These are phyloP conservation scores for Achlya flavicornis DNA, from an alignment of 2,888 invertebrate genomes.

Conservation along the genomic window DNA sequence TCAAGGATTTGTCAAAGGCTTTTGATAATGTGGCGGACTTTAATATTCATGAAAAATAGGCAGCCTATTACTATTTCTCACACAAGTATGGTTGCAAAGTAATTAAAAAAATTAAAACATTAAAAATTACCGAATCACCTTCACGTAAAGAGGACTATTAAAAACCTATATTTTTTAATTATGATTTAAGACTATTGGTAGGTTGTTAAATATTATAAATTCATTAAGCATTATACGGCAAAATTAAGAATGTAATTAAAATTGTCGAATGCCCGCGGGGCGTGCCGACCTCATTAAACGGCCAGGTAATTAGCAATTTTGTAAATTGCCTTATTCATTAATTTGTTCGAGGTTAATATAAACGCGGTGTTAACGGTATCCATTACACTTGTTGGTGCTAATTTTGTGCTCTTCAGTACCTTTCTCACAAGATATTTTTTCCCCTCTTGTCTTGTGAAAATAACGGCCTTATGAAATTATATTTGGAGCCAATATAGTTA, in stretches of 20 bases:
- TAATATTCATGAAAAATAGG: neutral
- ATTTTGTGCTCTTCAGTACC: conserved; percentile 22
- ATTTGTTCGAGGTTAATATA: conserved; percentile 59
- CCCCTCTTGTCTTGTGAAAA: neutral
- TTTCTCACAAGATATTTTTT: neutral
- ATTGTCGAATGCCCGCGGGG: conserved; percentile 52
- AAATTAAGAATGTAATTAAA: conserved; percentile 76
- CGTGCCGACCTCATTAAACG: conserved; percentile 71
- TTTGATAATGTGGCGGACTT: neutral
- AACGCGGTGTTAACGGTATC: conserved; percentile 25
- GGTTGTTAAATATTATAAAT: neutral
- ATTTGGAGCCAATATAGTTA: no score
- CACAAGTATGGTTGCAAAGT: neutral
- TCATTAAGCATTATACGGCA: conserved; percentile 25
- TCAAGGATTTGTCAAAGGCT: neutral
- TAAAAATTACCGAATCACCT: neutral
- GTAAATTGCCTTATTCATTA: conserved; percentile 76
- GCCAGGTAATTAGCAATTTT: conserved; percentile 79
- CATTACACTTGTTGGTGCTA: conserved; percentile 24
- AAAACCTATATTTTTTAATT: neutral
- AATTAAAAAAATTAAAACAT: neutral
- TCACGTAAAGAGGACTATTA: neutral
- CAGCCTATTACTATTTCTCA: no score
- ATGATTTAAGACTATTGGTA: neutral
- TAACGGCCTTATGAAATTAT: no score